Base-by-base conservation (phyloP, 2,113 vertebrate genomes). In the Syngnathus floridae region DNA sequence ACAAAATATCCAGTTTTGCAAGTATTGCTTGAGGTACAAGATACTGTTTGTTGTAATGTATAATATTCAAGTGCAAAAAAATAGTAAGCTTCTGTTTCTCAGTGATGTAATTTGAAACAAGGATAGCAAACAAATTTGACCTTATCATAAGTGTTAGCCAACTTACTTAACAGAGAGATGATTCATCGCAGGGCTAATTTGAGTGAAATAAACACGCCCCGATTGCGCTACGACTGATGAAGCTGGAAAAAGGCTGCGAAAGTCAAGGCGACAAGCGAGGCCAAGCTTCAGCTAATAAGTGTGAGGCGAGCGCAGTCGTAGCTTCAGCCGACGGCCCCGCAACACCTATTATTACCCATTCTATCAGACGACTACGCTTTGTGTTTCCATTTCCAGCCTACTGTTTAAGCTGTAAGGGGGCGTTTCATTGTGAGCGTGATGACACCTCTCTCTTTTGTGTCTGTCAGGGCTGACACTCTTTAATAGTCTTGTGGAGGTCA, bases 261-360 rank as follows among this genome's bases (percentile, higher is more conserved):
- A 74, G 64, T 38, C 48, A 70, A 74, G 72, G 60, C 61, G 66
- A 45, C 64, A 66, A 65, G 70, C 54, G 54, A 70, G 70, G 76
- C 75, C 72, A 43, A 72, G 70, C 31, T 63, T 76, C 69, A 65
- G 71, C 80, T 90, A 89, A 90, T 89, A 89, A 87, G 88, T 89
- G 84, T 87, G 84, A 91, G 2, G 82, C 72, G 48, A 80, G 76
- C 74, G 72, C 75, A 69, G 82, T 75, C 73, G 58, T 73, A 70
- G 79, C 75, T 70, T 74, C 49, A 72, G 83, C 82, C 76, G 76
- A 78, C 77, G 63, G 79, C 77, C 73, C 63, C 81, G 81, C 79
- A 89, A 89, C 87, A 89, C 88, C 85, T 86, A 89, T 91, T 89
- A 88, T 83, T 79, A 65, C 73, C 74, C 78, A 57, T 66, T 59